Evolutionary conservation across 1,140 invertebrate genomes (phyloP).

Genomic region (Drosophila micromelanica): DNA sequence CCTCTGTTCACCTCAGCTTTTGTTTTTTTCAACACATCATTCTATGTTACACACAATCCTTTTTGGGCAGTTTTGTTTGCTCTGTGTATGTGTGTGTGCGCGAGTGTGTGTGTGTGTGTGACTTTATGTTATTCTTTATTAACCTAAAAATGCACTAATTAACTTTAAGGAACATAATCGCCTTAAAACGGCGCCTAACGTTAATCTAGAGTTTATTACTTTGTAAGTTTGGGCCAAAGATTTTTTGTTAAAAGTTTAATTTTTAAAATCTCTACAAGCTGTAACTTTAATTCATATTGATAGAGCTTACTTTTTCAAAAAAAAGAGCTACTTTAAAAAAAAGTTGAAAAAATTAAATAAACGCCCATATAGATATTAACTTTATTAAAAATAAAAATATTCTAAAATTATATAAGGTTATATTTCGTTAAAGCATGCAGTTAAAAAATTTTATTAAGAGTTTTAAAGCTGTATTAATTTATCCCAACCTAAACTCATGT

Average conservation of each 20-base stretch:
- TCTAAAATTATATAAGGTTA: not conserved
- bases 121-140: constrained; percentile 43
- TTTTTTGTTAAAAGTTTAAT: too few relatives aligned
- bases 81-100: constrained; percentile 22
- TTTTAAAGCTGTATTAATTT: not conserved
- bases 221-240: too few relatives aligned
- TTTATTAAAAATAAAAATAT: not conserved
- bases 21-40: constrained; percentile 28
- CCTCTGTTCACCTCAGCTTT: constrained; percentile 20
- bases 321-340: not conserved
- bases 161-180: constrained; percentile 6
- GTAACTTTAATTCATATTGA: not conserved
- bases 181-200: not conserved
- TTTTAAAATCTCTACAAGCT: too few relatives aligned
- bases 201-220: not conserved
- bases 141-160: constrained; percentile 43
- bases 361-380: not conserved
- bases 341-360: not conserved
- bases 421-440: not conserved
- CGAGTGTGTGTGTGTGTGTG: constrained; percentile 23
- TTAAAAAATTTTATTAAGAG: not conserved
- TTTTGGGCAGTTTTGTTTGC: constrained; percentile 2
- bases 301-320: not conserved
- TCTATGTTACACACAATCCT: constrained; percentile 20
- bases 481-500: not conserved